Base-by-base conservation (phyloP, 2,888 invertebrate species). In the Eristalis arbustorum region DNA sequence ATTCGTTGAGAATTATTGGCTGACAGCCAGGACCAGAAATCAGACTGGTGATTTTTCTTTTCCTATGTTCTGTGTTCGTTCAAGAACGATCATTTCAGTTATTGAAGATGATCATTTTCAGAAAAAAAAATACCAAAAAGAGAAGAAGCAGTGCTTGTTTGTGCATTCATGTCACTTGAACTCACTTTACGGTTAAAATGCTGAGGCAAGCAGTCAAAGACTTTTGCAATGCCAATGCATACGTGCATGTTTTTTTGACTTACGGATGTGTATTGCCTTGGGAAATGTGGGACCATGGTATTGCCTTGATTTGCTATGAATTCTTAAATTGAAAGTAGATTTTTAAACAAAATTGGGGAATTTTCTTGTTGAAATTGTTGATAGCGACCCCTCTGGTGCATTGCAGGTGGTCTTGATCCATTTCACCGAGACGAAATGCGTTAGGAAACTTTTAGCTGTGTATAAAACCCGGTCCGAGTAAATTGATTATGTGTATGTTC, bases 21-120 rank as follows among this genome's bases (percentile, higher is more conserved):
- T 49, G 59, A 25, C 59, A 64, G 81, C 85, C 85, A 85, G 77
- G 8, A 34, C 49, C 34, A 62, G 49, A 68, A 63, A 59, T 66
- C 49, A 42, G 8, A 28, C 34, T 66, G 61, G 62, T 78, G 42
- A 56, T 59, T 81, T 34, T 56, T 61, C 68, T 61, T 76, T 34
- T 67, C 63, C 40, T 61, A 23, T 68, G 61, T 76, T 73, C 77
- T 81, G 61, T 81, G 77, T 18, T 18, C 6, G 74, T 74, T 81
- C 81, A 85, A 78, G 74, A 81, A 71, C 74, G 69, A 85, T 81
- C 73, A 66, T 85, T 81, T 71, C 61, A 78, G 71, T 81, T 82
- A 78, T 77, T 78, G 73, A 81, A 82, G 73, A 77, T 81, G 66
- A 71, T 23, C 23, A 25, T 25, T 13, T 25, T 28, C 5, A 81